phyloP scores from a whole-genome alignment of 1,140 invertebrate genomes.

The Episyrphus balteatus region DNA sequence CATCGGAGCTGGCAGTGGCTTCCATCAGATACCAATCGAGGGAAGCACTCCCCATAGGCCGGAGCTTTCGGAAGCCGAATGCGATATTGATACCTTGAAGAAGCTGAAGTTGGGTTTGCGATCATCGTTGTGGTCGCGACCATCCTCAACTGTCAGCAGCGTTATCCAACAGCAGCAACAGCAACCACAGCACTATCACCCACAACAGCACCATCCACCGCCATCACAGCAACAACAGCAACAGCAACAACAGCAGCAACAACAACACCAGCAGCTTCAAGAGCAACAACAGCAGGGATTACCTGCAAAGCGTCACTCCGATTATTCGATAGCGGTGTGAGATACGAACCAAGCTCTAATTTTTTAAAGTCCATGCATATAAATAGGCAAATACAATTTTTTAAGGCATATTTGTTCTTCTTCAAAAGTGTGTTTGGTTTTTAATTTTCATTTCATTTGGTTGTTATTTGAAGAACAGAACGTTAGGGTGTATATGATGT shows the following conservation, averaged over 20 bases:
- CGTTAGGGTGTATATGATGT: too few relatives aligned
- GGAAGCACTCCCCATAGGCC: constrained; percentile 37
- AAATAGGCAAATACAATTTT: too few relatives aligned
- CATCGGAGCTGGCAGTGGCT: constrained; percentile 13
- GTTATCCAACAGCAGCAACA: constrained; percentile 36
- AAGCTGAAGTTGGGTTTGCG: constrained; percentile 58
- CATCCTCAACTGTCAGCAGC: constrained; percentile 41
- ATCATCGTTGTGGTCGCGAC: constrained; percentile 61
- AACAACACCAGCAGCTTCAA: constrained; percentile 20
- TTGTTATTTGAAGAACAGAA: too few relatives aligned
- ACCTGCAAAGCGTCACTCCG: constrained; percentile 33
- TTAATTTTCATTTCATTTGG: too few relatives aligned
- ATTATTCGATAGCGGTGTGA: constrained; percentile 37
- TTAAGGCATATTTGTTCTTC: too few relatives aligned
- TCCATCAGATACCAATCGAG: constrained; percentile 22
- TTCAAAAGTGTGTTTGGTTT: too few relatives aligned
- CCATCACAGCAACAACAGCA: constrained; percentile 9
- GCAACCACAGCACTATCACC: constrained; percentile 18
- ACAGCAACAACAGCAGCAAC: constrained; percentile 27
- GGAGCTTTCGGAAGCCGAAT: constrained; percentile 57
- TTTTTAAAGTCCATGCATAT: too few relatives aligned
- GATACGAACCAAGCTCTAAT: constrained; percentile 6
- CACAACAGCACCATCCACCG: constrained; percentile 15
- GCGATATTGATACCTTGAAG: constrained; percentile 64
- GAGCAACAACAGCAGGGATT: constrained; percentile 29